These are phyloP conservation scores for Tanypteryx hageni DNA, from an alignment of 2,888 invertebrate genomes.

Conservation along the genomic window DNA sequence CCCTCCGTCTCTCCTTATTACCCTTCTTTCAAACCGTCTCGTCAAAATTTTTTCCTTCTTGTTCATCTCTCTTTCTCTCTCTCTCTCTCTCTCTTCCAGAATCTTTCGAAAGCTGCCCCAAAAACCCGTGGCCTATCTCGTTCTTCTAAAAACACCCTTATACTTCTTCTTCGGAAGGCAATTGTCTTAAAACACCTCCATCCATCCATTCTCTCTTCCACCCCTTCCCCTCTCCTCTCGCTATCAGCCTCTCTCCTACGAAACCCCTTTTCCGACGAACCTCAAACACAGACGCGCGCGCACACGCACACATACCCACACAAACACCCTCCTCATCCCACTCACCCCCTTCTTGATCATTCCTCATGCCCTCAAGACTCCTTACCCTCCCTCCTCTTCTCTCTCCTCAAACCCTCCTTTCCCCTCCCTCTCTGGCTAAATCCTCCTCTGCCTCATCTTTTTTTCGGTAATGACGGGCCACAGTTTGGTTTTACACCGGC, in stretches of 20 bases:
- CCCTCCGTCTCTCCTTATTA: too few species aligned
- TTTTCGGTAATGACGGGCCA: constrained; percentile 36
- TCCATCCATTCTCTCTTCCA: background rate
- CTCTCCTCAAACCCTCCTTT: background rate
- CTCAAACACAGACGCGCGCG: background rate
- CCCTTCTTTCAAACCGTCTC: too few species aligned
- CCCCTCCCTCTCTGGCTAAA: background rate
- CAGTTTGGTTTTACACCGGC: constrained; percentile 17
- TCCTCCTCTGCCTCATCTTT: background rate
- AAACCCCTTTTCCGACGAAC: background rate
- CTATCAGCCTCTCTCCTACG: background rate
- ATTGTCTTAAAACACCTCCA: background rate
- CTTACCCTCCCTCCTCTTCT: background rate
- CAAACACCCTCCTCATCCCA: too few species aligned
- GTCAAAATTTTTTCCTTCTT: background rate
- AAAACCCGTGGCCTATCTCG: background rate
- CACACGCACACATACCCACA: background rate
- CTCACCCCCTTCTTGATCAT: background rate
- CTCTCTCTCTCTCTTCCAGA: background rate
- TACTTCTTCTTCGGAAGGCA: background rate
- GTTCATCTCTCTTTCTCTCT: background rate
- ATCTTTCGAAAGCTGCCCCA: background rate
- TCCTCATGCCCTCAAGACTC: background rate
- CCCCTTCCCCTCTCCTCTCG: background rate
- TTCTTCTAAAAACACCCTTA: background rate